Percentiles rank a stretch among this genome's conserved stretches.
phyloP scores from a whole-genome alignment of 2,113 vertebrate genomes.

The Sakesphorus luctuosus region DNA sequence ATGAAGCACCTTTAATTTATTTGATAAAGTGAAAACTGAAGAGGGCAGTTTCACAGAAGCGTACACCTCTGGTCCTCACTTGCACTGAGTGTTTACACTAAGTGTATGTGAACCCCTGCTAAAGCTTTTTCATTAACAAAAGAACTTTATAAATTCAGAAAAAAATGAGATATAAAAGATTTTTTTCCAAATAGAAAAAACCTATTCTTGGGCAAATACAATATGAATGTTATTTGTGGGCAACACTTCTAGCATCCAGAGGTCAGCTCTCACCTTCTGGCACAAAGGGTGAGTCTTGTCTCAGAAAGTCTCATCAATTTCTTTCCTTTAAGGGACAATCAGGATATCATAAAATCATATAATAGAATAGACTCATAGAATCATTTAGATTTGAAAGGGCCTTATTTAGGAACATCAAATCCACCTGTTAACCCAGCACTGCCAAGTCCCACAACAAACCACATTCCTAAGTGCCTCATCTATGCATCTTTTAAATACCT shows the following conservation, averaged over 20 bases:
- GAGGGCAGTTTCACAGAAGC: constrained; percentile 71
- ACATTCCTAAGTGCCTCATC: not conserved
- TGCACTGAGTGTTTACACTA: constrained; percentile 64
- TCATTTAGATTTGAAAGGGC: not conserved
- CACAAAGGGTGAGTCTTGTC: constrained; percentile 6
- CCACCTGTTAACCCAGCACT: not conserved
- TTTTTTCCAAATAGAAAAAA: constrained; percentile 53
- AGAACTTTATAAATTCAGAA: constrained; percentile 51
- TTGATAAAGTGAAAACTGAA: constrained; percentile 78
- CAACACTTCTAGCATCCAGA: constrained; percentile 39
- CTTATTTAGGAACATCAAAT: not conserved
- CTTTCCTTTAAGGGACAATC: not conserved
- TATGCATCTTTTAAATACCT: not conserved
- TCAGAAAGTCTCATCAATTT: not conserved
- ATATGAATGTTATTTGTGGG: constrained; percentile 46
- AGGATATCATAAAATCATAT: not conserved
- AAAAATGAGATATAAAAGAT: constrained; percentile 37
- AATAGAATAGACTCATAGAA: not conserved
- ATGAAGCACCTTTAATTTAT: constrained; percentile 68
- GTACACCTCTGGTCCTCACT: constrained; percentile 69
- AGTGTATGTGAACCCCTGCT: constrained; percentile 8
- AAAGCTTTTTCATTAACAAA: constrained; percentile 68
- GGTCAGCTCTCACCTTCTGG: constrained; percentile 7
- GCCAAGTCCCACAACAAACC: not conserved
- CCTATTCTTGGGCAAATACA: constrained; percentile 32